Conservation (phyloP, 2,113 vertebrate genomes). For the Nothoprocta pentlandii region DNA sequence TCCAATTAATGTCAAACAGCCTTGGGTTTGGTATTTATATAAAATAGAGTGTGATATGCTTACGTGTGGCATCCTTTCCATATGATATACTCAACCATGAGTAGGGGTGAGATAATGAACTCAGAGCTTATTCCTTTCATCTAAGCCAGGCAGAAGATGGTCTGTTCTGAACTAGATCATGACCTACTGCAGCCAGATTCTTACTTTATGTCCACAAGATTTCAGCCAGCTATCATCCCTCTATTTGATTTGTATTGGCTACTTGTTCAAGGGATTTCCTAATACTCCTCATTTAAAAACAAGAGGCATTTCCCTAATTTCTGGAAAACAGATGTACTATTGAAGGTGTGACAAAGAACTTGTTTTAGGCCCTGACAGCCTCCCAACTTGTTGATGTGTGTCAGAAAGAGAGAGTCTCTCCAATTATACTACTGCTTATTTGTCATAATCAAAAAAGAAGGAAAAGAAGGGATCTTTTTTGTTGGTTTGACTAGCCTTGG, state of each 20-base stretch:
- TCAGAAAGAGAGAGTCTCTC: neutral
- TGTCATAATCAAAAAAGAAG: neutral
- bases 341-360: neutral
- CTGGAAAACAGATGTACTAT: neutral
- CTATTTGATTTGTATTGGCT: neutral
- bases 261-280: neutral
- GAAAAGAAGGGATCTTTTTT: neutral
- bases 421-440: neutral
- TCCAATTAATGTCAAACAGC: constrained; percentile 79
- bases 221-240: neutral
- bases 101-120: neutral
- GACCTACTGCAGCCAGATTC: neutral
- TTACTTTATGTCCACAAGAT: neutral
- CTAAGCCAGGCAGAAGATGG: neutral
- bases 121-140: neutral
- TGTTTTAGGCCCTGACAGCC: neutral
- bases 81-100: constrained; percentile 21
- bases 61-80: constrained; percentile 53
- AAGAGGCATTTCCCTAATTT: neutral
- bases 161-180: neutral
- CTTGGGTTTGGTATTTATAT: constrained; percentile 25
- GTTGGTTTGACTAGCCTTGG: neutral
- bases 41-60: constrained; percentile 44
- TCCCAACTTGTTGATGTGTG: neutral
- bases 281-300: neutral